Conservation (phyloP, 2,113 vertebrate species). For the Eulemur macaco region DNA sequence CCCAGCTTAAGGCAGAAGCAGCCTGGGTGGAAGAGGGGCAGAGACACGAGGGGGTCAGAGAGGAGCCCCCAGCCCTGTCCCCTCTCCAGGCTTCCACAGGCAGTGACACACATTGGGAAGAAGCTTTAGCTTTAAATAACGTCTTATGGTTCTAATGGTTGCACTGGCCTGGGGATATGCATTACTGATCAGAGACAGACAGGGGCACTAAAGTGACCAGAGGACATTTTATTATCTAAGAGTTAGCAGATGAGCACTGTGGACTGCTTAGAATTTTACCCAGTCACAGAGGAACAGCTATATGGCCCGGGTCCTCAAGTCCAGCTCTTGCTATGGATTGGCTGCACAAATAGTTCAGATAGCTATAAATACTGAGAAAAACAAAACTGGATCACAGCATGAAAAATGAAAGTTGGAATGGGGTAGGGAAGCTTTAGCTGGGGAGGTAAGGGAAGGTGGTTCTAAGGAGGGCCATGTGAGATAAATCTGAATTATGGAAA, state of each 20-base stretch:
- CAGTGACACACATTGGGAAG: neutral
- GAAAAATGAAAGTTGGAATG: neutral
- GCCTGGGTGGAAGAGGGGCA: too few relatives aligned
- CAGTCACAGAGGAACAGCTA: neutral
- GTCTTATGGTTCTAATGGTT: neutral
- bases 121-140: neutral
- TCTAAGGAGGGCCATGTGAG: neutral
- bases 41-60: too few relatives aligned
- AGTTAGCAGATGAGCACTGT: too few relatives aligned
- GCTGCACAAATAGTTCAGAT: neutral
- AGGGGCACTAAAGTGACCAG: neutral
- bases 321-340: neutral
- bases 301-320: neutral
- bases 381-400: neutral
- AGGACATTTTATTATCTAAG: neutral
- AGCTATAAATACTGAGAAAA: neutral
- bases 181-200: neutral
- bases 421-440: neutral
- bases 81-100: neutral
- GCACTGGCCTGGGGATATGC: neutral
- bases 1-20: too few relatives aligned
- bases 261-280: neutral
- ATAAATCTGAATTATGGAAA: neutral
- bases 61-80: neutral
- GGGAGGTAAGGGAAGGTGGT: neutral